Evolutionary conservation across 2,113 vertebrate species (phyloP), one percentile per base, ranked within the genome.

Genomic region (Genyomyrus donnyi): DNA sequence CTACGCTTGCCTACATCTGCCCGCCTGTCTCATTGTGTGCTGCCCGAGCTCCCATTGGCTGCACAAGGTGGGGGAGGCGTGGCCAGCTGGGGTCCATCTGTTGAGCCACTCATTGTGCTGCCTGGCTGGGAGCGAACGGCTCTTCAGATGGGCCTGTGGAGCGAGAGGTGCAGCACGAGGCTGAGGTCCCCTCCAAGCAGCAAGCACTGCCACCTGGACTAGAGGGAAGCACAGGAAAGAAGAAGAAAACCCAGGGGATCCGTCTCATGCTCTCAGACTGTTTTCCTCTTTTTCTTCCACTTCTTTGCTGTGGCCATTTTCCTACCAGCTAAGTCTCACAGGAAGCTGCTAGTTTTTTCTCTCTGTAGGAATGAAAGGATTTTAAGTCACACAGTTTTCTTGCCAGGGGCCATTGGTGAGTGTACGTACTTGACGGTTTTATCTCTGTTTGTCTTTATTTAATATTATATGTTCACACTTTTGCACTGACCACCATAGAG

Each of bases 81-180:
- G 97, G 97, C 97, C 96, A 96, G 96, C 97, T 96, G 96, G 94
- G 94, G 93, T 97, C 98, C 98, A 98, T 99, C 98, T 99, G 98
- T 97, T 97, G 96, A 93, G 93, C 95, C 93, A 94, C 95, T 98
- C 97, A 98, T 98, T 98, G 98, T 98, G 96, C 96, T 95, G 93
- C 93, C 93, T 77, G 95, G 95, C 95, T 94, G 95, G 93, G 92
- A 94, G 94, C 96, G 96, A 96, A 94, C 94, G 95, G 96, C 48
- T 84, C 77, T 53, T 87, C 89, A 89, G 89, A 50, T 45, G 80
- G 66, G n/a, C 50, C 3, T 56, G 4, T 66, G 86, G 90, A 90
- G 89, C 86, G 1, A 88, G 90, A 89, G 90, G 1, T 21, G 35
- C 45, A 50, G 94, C 95, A 95, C 94, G 93, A 93, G 93, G 91